Evolutionary conservation across 1,140 invertebrate genomes (phyloP), one percentile per base, ranked within the genome.

Genomic region (Lucilia sericata): DNA sequence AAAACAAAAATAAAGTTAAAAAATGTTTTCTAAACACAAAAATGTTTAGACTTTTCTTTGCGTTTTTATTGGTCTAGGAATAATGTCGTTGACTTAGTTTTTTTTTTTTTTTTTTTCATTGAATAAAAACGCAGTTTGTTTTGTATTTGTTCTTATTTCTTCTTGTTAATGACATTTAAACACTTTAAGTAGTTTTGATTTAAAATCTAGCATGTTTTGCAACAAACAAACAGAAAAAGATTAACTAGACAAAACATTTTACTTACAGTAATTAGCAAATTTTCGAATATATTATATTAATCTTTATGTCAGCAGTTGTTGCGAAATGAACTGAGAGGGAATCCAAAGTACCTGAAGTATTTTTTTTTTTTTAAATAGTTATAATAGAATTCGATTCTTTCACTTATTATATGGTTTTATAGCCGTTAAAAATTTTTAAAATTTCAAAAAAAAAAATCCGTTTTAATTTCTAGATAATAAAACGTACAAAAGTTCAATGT

Each of bases 91-190:
- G 65, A 70, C 65, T 70, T n/a, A 70, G 65, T 30, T 30, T 30
- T 30, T 30, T 30, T 30, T 2, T 30, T 30, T 30, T 65, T n/a
- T n/a, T n/a, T 70, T 17, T 70, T 21, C n/a, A 0, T 70, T 70
- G n/a, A 19, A 70, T 25, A 25, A 55, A 55, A 12, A 19, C 60
- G 17, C n/a, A 21, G 2, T 70, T 70, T 19, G 7, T 21, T 7
- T 19, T 70, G 0, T 25, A 7, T 9, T 70, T 21, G 19, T 70
- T 25, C 1, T 60, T 60, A n/a, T 60, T 2, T 17, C 14, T 2
- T 60, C 42, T 12, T 70, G 65, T 70, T 70, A 70, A 21, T 70
- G 65, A 70, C 65, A 70, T 70, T 70, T 70, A 10, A 70, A 70
- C 19, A 25, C 21, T 70, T 21, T 25, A 21, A 70, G n/a, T 70